Conservation (phyloP, 2,888 invertebrate species). For the Orthonevra nobilis region DNA sequence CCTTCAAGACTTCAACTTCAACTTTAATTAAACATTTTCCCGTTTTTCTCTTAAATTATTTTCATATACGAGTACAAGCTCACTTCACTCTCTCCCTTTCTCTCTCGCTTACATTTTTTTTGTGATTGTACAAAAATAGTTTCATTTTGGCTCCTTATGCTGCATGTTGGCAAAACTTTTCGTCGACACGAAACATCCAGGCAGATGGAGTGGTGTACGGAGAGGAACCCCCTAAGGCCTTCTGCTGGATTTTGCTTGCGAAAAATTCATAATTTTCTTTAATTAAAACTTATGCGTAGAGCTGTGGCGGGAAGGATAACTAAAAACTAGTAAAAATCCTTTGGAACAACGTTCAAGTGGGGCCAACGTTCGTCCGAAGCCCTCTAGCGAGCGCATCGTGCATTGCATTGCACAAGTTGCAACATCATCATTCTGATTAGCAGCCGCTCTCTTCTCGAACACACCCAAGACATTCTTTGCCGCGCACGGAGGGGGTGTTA, state of each 20-base stretch:
- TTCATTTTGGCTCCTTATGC: slow-evolving; percentile 9
- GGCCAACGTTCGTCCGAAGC: neutral
- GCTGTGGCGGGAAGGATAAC: neutral
- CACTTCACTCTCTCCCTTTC: neutral
- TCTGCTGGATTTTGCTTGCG: neutral
- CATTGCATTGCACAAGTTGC: slow-evolving; percentile 10
- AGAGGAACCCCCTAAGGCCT: too few relatives aligned
- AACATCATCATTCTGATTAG: slow-evolving; percentile 26
- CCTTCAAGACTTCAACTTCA: slow-evolving; percentile 26
- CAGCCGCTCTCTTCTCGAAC: neutral
- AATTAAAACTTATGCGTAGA: slow-evolving; percentile 36
- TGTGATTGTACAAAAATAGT: slow-evolving; percentile 23
- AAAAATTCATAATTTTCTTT: slow-evolving; percentile 51
- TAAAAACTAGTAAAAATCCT: neutral
- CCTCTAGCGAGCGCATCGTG: neutral
- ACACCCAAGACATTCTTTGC: neutral
- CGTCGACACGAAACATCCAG: neutral
- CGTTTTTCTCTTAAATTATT: slow-evolving; percentile 33
- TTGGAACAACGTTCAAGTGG: neutral
- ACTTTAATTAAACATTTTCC: slow-evolving; percentile 59
- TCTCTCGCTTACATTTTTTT: slow-evolving; percentile 2
- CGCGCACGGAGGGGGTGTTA: too few relatives aligned
- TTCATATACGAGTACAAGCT: neutral
- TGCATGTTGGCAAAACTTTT: slow-evolving; percentile 19
- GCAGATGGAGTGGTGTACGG: neutral